These are phyloP conservation scores for Drosophila micromelanica DNA, from an alignment of 1,140 invertebrate genomes.

Conservation along the genomic window DNA sequence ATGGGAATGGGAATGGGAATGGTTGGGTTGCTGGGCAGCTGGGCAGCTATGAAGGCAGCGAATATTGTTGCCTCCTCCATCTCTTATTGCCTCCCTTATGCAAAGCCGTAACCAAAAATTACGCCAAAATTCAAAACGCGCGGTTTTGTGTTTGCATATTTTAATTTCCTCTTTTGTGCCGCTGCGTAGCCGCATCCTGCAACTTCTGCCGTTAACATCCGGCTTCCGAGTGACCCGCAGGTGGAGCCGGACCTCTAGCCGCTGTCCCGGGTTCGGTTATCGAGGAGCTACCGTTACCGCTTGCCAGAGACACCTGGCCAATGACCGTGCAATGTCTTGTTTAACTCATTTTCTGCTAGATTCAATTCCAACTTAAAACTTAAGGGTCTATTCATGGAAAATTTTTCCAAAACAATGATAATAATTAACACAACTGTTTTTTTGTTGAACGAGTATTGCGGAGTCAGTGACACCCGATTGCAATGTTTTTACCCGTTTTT, in stretches of 20 bases:
- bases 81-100: conserved; percentile 46
- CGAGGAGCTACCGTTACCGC: neutral
- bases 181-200: conserved; percentile 51
- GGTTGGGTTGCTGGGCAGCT: neutral
- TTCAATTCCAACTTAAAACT: too few species aligned
- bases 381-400: too few species aligned
- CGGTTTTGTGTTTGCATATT: conserved; percentile 78
- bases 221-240: conserved; percentile 60
- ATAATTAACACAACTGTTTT: too few species aligned
- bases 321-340: neutral
- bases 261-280: neutral
- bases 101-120: conserved; percentile 71
- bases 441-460: too few species aligned
- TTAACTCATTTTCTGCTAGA: too few species aligned
- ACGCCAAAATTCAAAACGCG: conserved; percentile 81
- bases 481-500: too few species aligned
- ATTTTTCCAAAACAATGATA: too few species aligned
- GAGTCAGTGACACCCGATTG: too few species aligned
- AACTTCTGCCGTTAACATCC: conserved; percentile 70
- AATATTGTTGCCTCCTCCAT: conserved; percentile 28
- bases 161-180: conserved; percentile 80
- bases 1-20: neutral
- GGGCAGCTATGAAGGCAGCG: conserved; percentile 18
- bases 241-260: conserved; percentile 7
- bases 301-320: conserved; percentile 13